Base-by-base conservation (phyloP, 1,140 invertebrate species). In the Chlorops oryzae region DNA sequence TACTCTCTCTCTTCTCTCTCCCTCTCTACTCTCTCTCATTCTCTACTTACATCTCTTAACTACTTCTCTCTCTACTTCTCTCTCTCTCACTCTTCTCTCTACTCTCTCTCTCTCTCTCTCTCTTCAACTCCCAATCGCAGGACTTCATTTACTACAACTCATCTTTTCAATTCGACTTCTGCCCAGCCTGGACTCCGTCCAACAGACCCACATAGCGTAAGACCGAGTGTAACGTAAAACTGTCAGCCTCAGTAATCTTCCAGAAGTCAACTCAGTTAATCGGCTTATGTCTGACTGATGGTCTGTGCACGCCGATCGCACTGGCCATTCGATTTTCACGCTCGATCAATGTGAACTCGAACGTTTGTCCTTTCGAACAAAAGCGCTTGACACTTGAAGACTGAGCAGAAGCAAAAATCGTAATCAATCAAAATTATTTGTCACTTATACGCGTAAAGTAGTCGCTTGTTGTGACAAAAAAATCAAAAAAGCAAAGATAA, bases 401-500 rank as follows among this genome's bases (percentile, higher is more conserved):
- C 18, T 34, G 23, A 13, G 34, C 12, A 38, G 17, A 38, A 12
- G 35, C 7, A 39, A 20, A 20, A 39, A 13, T 24, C 23, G 6
- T 18, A 48, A 49, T 49, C 47, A 49, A 49, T 49, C 47, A 49
- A 49, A 49, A 49, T 49, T 49, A 49, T 49, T 49, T 49, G 47
- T 49, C 47, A 41, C 35, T 49, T 49, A 49, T 24, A 35, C 38
- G n/a, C 38, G n/a, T 20, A n/a, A 38, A 49, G 38, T 49, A 41
- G 47, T 40, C 40, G 22, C n/a, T n/a, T 49, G 47, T 49, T 49
- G 47, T 49, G 47, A 49, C 47, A 49, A 49, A 49, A 49, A 37
- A n/a, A 23, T 4, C 23, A 12, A 27, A 38, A 22, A 23, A n/a
- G n/a, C 35, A 49, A 49, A 40, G 47, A 49, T 41, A 49, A 49